Base-by-base conservation (phyloP, 1,140 invertebrate genomes). In the Matsumurasca onukii region DNA sequence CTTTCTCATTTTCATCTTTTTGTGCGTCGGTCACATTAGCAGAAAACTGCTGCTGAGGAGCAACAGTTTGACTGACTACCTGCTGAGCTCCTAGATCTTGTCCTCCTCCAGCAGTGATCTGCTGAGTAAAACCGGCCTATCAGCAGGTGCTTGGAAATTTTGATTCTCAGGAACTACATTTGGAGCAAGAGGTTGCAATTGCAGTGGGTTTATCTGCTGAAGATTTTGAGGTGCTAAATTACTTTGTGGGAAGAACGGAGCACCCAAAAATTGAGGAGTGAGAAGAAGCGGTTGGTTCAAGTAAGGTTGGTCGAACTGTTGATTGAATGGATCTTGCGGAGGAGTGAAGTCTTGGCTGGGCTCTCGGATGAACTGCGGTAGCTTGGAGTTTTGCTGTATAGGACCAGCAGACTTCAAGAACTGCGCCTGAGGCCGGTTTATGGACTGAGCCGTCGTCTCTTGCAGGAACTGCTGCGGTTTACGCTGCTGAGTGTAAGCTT, bases 1-100 rank as follows among this genome's bases (percentile, higher is more conserved):
- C 86, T 74, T 83, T 82, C 75, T 85, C 82, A 52, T 75, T 72
- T 72, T 65, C 65, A 3, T 71, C 31, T 15, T 62, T 52, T 20
- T 45, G 30, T 22, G 20, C 24, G 13, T 49, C 30, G 1, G 52
- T 55, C 17, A 22, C 39, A 30, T 66, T 70, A 39, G 48, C 34
- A 34, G 51, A 22, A 67, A 69, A 64, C 30, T 45, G 48, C 17
- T 45, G 17, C 13, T 55, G 34, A 24, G 49, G 61, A 20, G 20
- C 48, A 22, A 61, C 20, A 0, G 70, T 48, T 45, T 67, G 69
- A 34, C 22, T 39, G n/a, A 48, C 39, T 63, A 31, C 61, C 17
- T 71, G 64, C 13, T 59, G 27, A 39, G 25, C 9, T 27, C 1
- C 66, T 51, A 3, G 49, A 39, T 64, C 45, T 70, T 57, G 57